These are phyloP conservation scores for Cecropterus lyciades DNA, from an alignment of 1,140 invertebrate species.

Conservation along the genomic window DNA sequence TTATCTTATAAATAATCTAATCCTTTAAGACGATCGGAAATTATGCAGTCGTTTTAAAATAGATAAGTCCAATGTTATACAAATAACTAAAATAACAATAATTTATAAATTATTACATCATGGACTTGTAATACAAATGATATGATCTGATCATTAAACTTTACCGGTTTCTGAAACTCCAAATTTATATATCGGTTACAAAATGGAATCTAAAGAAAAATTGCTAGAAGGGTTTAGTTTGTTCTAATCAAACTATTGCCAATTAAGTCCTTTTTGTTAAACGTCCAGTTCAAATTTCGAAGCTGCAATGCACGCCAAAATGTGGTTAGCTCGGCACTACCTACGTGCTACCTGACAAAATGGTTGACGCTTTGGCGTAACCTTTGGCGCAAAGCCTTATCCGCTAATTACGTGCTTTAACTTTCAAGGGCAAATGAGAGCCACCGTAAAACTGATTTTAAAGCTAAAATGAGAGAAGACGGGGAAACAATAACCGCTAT, in stretches of 20 bases:
- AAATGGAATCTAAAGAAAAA: no score
- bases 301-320: background rate
- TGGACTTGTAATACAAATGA: no score
- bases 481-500: conserved; percentile 6
- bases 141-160: no score
- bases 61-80: no score
- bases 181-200: no score
- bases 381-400: conserved; percentile 5
- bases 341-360: conserved; percentile 2
- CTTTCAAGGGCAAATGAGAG: background rate
- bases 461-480: background rate
- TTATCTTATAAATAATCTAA: no score
- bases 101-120: no score
- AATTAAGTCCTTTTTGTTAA: background rate
- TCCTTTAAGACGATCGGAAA: no score
- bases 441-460: background rate
- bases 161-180: no score
- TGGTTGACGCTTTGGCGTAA: background rate
- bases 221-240: background rate
- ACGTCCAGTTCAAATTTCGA: background rate
- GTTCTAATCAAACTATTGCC: background rate
- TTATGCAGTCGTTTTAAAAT: no score
- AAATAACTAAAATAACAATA: no score
- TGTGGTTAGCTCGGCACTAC: conserved; percentile 1
- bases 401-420: conserved; percentile 7